These are phyloP conservation scores for Rhorus exstirpatorius DNA, from an alignment of 2,888 invertebrate species.

Conservation along the genomic window DNA sequence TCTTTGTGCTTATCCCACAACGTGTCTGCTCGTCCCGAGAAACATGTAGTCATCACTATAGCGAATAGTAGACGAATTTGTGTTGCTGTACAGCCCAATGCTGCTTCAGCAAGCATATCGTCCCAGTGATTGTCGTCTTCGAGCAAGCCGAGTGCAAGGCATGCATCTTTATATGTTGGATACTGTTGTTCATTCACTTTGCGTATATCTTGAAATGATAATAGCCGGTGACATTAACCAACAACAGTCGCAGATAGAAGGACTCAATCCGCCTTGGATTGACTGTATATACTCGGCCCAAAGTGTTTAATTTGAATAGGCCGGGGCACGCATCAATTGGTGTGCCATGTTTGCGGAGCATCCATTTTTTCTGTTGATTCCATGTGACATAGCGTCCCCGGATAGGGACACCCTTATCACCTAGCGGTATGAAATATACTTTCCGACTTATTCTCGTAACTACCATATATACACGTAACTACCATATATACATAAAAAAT, in stretches of 20 bases:
- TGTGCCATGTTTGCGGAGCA: no score
- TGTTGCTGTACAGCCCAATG: background rate
- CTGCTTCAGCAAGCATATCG: background rate
- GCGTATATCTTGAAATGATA: constrained; percentile 70
- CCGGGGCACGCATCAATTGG: no score
- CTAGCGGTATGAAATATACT: no score
- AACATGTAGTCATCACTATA: constrained; percentile 75
- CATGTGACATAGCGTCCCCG: no score
- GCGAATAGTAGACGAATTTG: background rate
- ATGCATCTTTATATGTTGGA: constrained; percentile 72
- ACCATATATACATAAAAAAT: no score
- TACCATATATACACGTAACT: no score
- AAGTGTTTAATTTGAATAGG: constrained; percentile 47
- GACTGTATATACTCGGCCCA: constrained; percentile 44
- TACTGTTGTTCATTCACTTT: constrained; percentile 75
- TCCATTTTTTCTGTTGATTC: no score
- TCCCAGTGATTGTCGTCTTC: constrained; percentile 76
- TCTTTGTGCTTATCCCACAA: constrained; percentile 79
- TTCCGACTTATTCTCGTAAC: no score
- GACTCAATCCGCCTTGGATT: constrained; percentile 59
- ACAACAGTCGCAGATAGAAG: constrained; percentile 70
- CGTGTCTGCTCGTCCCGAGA: constrained; percentile 73
- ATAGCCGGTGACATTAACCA: constrained; percentile 68
- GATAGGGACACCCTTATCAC: no score
- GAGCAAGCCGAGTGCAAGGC: constrained; percentile 71